Evolutionary conservation across 2,113 vertebrate genomes (phyloP).

Genomic region (Boulengeromyrus knoepffleri): DNA sequence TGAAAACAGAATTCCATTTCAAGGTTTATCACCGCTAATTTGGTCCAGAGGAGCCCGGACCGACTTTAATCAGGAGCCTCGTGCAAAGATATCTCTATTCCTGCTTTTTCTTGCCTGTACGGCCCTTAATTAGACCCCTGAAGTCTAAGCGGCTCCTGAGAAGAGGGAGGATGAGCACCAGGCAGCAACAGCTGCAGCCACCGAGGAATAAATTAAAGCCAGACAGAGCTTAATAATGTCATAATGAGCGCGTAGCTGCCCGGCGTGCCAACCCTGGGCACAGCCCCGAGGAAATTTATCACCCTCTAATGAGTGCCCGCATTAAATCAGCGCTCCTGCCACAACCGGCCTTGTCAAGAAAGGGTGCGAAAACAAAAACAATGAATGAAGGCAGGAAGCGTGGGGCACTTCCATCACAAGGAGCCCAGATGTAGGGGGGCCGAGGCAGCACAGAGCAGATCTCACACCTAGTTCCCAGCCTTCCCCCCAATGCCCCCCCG

Average conservation of each 20-base stretch:
- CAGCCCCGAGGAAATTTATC: conserved; percentile 37
- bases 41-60: neutral
- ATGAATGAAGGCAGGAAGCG: neutral
- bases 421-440: neutral
- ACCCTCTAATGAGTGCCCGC: conserved; percentile 37
- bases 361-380: neutral
- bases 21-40: neutral
- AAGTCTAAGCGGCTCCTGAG: conserved; percentile 10
- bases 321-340: conserved; percentile 26
- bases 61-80: conserved; percentile 13
- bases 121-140: conserved; percentile 25
- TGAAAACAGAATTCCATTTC: neutral
- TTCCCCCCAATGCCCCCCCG: neutral
- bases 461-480: neutral
- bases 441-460: neutral
- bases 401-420: neutral
- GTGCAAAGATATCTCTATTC: neutral
- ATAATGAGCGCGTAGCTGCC: conserved; percentile 45
- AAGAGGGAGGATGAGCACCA: neutral
- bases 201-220: conserved; percentile 49
- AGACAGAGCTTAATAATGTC: conserved; percentile 47
- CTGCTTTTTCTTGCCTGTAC: neutral
- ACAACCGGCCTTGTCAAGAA: neutral
- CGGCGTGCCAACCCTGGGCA: conserved; percentile 32
- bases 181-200: conserved; percentile 22